A percentile compares a stretch with the other conserved stretches of the same genome.
Evolutionary conservation across 2,113 vertebrate species (phyloP).

Genomic region (Leptosomus discolor): DNA sequence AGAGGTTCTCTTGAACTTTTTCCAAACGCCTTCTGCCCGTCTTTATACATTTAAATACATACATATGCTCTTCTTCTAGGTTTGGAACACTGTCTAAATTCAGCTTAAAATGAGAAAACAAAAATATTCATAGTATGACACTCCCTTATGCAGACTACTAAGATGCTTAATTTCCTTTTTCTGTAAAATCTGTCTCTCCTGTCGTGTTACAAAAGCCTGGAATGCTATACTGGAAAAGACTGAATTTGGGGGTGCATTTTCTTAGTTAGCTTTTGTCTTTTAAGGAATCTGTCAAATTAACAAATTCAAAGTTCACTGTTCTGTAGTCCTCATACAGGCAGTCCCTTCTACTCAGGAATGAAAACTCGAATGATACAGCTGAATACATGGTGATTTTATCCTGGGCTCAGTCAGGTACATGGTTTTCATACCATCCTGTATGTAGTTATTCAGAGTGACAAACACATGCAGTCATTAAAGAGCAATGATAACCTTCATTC

Average conservation of each 20-base stretch:
- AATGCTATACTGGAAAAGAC: conserved; percentile 19
- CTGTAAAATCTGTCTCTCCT: conserved; percentile 9
- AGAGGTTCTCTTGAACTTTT: background rate
- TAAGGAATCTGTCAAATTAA: background rate
- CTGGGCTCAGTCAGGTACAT: background rate
- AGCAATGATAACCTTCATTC: background rate
- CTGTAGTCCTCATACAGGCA: background rate
- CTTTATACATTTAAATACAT: background rate
- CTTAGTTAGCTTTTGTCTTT: background rate
- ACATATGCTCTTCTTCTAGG: background rate
- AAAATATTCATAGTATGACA: background rate
- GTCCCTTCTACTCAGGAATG: background rate
- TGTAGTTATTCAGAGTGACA: background rate
- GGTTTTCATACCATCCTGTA: background rate
- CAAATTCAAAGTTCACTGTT: conserved; percentile 41
- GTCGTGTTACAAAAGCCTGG: conserved; percentile 34
- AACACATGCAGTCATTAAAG: background rate
- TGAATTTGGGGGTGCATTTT: background rate
- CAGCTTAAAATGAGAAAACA: background rate
- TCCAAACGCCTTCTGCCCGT: accelerated
- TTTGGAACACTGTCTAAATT: background rate
- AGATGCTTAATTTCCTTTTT: background rate
- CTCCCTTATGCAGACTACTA: background rate
- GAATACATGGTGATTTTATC: background rate
- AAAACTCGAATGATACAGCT: background rate